Evolutionary conservation across 2,888 invertebrate genomes (phyloP).

Genomic region (Phasia obesa): DNA sequence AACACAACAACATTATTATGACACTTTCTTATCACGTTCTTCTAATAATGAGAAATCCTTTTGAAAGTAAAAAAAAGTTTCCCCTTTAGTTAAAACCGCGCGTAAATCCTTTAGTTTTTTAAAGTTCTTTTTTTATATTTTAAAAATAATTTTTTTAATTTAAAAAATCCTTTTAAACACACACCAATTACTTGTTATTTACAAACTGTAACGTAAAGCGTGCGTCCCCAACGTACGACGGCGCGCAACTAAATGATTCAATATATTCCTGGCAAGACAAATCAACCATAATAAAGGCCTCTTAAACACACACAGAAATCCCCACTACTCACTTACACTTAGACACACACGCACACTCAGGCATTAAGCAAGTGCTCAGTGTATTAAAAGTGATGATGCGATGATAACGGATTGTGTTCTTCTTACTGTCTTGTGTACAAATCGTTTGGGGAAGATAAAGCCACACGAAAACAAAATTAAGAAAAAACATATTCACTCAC

Average conservation of each 20-base stretch:
- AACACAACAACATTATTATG: not conserved
- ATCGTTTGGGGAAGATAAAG: conserved; percentile 59
- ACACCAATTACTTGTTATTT: conserved; percentile 60
- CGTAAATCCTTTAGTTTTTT: conserved; percentile 45
- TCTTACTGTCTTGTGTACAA: conserved; percentile 58
- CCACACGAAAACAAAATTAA: not conserved
- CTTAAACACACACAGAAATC: conserved; percentile 23
- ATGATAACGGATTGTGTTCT: conserved; percentile 54
- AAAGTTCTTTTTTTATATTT: not conserved
- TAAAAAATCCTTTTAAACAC: conserved; percentile 52
- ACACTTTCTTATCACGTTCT: conserved; percentile 52
- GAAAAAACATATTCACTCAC: conserved; percentile 30
- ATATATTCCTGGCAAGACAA: conserved; percentile 62
- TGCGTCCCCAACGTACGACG: conserved; percentile 82
- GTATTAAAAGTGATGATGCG: conserved; percentile 46
- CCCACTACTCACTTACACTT: conserved; percentile 36
- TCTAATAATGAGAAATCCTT: conserved; percentile 55
- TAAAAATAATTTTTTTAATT: not conserved
- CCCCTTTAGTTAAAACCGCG: conserved; percentile 11
- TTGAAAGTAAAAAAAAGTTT: conserved; percentile 20
- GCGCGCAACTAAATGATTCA: conserved; percentile 82
- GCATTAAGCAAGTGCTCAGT: conserved; percentile 22
- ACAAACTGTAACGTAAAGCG: conserved; percentile 75
- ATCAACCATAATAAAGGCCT: conserved; percentile 46
- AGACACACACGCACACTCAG: conserved; percentile 21